phyloP scores from a whole-genome alignment of 1,140 invertebrate species.

The Drosophila pachea region DNA sequence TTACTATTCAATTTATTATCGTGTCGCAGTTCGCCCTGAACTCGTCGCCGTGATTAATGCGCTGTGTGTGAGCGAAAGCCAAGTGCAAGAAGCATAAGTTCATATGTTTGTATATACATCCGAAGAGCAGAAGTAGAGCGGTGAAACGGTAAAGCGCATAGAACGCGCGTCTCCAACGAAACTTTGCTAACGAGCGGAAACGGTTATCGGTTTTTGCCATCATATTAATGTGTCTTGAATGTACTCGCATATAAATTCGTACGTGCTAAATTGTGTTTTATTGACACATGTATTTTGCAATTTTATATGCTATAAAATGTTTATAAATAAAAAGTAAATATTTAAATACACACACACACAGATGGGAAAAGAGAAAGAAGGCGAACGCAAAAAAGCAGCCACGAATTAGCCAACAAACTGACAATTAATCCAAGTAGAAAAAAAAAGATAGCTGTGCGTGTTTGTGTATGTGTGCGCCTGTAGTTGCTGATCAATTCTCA shows the following conservation, averaged over 20 bases:
- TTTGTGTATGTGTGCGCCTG: conserved; percentile 26
- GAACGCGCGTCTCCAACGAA: conserved; percentile 28
- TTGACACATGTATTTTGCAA: conserved; percentile 60
- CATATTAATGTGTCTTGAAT: neutral
- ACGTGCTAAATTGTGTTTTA: conserved; percentile 49
- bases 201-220: conserved; percentile 5
- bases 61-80: conserved; percentile 6
- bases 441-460: conserved; percentile 13
- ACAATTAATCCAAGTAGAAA: conserved; percentile 28
- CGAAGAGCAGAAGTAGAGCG: neutral
- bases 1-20: conserved; percentile 63
- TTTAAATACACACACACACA: conserved; percentile 40
- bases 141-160: conserved; percentile 15
- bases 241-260: conserved; percentile 24
- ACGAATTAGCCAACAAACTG: conserved; percentile 28
- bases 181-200: neutral
- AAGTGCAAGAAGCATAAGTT: conserved; percentile 8
- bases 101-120: neutral
- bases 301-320: conserved; percentile 63
- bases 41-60: conserved; percentile 38
- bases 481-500: conserved; percentile 69
- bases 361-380: conserved; percentile 5
- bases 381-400: conserved; percentile 12
- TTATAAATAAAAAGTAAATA: conserved; percentile 76
- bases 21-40: conserved; percentile 50